Percentiles rank a stretch among this genome's conserved stretches.
Evolutionary conservation across 2,113 vertebrate species (phyloP).

Genomic region (Lipophrys pholis): DNA sequence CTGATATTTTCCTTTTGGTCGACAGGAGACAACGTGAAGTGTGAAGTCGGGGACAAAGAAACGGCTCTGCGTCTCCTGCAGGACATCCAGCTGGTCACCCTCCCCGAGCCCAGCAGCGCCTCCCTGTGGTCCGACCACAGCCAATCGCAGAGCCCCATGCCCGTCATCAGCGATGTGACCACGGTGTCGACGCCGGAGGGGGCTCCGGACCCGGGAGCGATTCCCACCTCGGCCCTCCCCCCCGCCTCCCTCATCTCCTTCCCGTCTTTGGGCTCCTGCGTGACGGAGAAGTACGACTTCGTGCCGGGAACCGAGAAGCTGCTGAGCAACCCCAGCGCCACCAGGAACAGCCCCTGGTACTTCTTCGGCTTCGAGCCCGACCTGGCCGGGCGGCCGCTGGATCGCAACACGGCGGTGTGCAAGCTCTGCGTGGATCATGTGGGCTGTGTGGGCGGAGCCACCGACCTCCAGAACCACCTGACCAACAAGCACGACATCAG

Average conservation of each 20-base stretch:
- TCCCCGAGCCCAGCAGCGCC: constrained; percentile 64
- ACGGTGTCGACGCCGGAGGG: constrained; percentile 50
- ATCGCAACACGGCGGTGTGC: constrained; percentile 78
- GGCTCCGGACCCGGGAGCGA: no score
- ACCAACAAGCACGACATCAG: constrained; percentile 77
- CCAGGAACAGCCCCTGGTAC: constrained; percentile 69
- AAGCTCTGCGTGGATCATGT: constrained; percentile 81
- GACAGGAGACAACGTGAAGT: constrained; percentile 79
- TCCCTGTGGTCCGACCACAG: constrained; percentile 63
- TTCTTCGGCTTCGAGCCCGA: constrained; percentile 80
- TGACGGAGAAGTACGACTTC: constrained; percentile 60
- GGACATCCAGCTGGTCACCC: constrained; percentile 78
- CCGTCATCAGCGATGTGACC: constrained; percentile 64
- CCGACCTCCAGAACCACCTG: constrained; percentile 78
- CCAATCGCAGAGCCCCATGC: constrained; percentile 70
- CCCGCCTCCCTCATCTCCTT: constrained; percentile 27
- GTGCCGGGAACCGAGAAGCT: constrained; percentile 71
- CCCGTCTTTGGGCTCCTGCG: not conserved
- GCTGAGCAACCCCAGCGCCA: constrained; percentile 55
- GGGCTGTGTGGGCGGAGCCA: constrained; percentile 72
- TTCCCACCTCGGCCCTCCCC: constrained; percentile 9
- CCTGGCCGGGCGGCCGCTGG: constrained; percentile 76
- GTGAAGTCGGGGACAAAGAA: constrained; percentile 82
- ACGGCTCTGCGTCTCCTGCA: constrained; percentile 80
- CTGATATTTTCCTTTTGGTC: not conserved